Evolutionary conservation across 2,797 vertebrate species (phyloP).

Genomic region (Tenualosa ilisha): DNA sequence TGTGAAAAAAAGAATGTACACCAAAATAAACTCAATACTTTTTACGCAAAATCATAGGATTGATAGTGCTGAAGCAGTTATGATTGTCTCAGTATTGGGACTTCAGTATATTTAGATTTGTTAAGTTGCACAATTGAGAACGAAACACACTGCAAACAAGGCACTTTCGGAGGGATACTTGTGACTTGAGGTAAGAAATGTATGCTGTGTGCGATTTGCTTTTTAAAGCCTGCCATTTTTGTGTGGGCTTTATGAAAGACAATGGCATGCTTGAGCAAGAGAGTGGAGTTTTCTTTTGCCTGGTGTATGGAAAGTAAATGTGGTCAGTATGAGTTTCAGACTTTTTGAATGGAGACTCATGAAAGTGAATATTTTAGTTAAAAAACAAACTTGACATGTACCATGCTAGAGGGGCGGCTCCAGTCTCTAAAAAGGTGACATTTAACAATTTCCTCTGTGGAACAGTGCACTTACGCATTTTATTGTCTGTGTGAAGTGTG

Average conservation of each 20-base stretch:
- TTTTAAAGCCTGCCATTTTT: neutral
- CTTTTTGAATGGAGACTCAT: slow-evolving; percentile 42
- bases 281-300: slow-evolving; percentile 61
- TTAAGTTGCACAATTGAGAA: slow-evolving; percentile 28
- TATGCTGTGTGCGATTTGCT: neutral
- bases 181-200: neutral
- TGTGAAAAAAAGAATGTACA: neutral
- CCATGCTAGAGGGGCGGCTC: slow-evolving; percentile 51
- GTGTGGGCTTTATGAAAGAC: neutral
- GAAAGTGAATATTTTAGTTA: slow-evolving; percentile 52
- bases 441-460: neutral
- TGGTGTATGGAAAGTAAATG: slow-evolving; percentile 53
- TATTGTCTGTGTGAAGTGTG: slow-evolving; percentile 50
- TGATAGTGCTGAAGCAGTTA: slow-evolving; percentile 11
- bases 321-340: slow-evolving; percentile 47
- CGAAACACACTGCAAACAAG: slow-evolving; percentile 27
- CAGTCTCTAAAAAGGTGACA: neutral
- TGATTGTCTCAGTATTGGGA: slow-evolving; percentile 13
- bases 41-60: slow-evolving; percentile 17
- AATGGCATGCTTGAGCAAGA: neutral
- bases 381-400: slow-evolving; percentile 25
- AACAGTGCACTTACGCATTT: slow-evolving; percentile 53
- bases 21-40: slow-evolving; percentile 19
- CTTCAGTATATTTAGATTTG: slow-evolving; percentile 19
- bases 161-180: slow-evolving; percentile 4